These are phyloP conservation scores for Conus ventricosus DNA, from an alignment of 1,140 invertebrate genomes.

Conservation along the genomic window DNA sequence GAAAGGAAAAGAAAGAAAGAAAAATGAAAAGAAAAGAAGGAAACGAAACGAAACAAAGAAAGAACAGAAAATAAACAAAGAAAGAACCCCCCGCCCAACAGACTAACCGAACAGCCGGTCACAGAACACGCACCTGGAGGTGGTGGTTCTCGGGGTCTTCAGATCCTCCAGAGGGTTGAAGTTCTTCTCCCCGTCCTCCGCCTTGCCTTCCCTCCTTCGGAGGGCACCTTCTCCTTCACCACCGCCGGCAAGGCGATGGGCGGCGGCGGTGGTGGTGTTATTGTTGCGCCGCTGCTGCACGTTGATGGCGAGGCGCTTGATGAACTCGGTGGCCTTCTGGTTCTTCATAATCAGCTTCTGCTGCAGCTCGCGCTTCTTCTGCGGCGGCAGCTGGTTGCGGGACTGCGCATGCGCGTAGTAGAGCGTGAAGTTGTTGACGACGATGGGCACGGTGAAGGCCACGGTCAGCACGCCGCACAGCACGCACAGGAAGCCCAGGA, in stretches of 20 bases:
- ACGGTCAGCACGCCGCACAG: slow-evolving; percentile 97
- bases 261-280: slow-evolving; percentile 41
- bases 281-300: slow-evolving; percentile 46
- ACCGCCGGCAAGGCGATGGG: slow-evolving; percentile 21
- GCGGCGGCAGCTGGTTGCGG: slow-evolving; percentile 65
- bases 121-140: slow-evolving; percentile 1
- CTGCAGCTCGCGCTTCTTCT: slow-evolving; percentile 66
- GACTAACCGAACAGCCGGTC: background rate
- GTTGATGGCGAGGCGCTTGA: slow-evolving; percentile 60
- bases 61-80: background rate
- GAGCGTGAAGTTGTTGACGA: slow-evolving; percentile 98
- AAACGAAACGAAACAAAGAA: background rate
- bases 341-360: slow-evolving; percentile 63
- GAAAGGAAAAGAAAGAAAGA: background rate
- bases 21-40: background rate
- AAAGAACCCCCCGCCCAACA: background rate
- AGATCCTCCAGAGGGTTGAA: slow-evolving; percentile 38
- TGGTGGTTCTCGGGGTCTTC: slow-evolving; percentile 24
- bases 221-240: background rate
- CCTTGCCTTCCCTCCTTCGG: background rate
- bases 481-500: slow-evolving; percentile 96
- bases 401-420: slow-evolving; percentile 87
- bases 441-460: slow-evolving; percentile 96
- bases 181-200: slow-evolving; percentile 11
- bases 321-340: slow-evolving; percentile 63